Base-by-base conservation (phyloP, 2,113 vertebrate species). In the Picathartes gymnocephalus region DNA sequence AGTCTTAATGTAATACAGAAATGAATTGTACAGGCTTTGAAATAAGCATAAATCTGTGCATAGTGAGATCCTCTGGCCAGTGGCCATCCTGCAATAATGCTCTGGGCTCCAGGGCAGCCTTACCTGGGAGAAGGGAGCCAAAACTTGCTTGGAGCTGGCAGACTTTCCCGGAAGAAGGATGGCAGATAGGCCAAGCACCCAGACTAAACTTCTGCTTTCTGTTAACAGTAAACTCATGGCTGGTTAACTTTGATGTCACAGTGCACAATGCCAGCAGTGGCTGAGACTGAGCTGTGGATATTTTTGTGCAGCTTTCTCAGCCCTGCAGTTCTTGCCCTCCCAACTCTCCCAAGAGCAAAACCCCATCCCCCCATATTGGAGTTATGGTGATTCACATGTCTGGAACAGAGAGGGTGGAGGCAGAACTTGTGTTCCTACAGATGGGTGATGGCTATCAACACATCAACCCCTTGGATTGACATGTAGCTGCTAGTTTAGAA, bases 291-390 rank as follows among this genome's bases (percentile, higher is more conserved):
- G 81, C 39, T 77, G 25, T 0, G 2, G 13, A 2, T 62, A 2
- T 37, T 44, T 17, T 1, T 0, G 11, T 48, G 70, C 33, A 45
- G 0, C 72, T 60, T 65, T 30, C 56, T 65, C 48, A 37, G 78
- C 57, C 51, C 47, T 56, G 74, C 40, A 37, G 30, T 11, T 68
- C 73, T 31, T 71, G 16, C 5, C 15, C 15, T 61, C 24, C 7
- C 10, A 20, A 15, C 72, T 83, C 37, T 79, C 68, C 58, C 54
- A 15, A 3, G 65, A 23, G 72, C 51, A 70, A 66, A 78, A 7
- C 9, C 13, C 22, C 19, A 21, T 5, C 8, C n/a, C 7, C 42
- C 10, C 1, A 0, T 10, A 2, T 0, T 58, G 54, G 42, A 44
- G 23, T 65, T 28, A 6, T 1, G 11, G 13, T 47, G 33, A 31